phyloP scores from a whole-genome alignment of 2,797 vertebrate species.

The Acanthurus leucopareius region DNA sequence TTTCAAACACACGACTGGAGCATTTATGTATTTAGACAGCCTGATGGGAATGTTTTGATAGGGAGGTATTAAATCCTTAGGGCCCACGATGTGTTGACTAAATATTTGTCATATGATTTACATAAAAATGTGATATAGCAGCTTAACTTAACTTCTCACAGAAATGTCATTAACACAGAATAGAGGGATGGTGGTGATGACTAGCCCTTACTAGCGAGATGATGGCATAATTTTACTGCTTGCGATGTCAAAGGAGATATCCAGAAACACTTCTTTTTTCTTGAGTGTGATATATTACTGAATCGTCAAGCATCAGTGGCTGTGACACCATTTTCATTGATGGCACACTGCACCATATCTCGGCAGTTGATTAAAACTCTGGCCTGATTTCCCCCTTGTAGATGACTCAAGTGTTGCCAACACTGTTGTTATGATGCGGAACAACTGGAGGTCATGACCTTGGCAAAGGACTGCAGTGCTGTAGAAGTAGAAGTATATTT shows the following conservation, averaged over 20 bases:
- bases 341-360: slow-evolving; percentile 44
- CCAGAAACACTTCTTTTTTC: slow-evolving; percentile 21
- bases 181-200: not conserved
- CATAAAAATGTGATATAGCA: slow-evolving; percentile 48
- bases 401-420: slow-evolving; percentile 47
- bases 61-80: slow-evolving; percentile 35
- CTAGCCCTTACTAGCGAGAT: not conserved
- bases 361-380: slow-evolving; percentile 58
- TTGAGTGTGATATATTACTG: slow-evolving; percentile 29
- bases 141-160: slow-evolving; percentile 11
- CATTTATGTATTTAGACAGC: slow-evolving; percentile 52
- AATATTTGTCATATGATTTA: slow-evolving; percentile 53
- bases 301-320: slow-evolving; percentile 33
- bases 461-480: slow-evolving; percentile 54
- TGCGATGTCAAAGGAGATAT: slow-evolving; percentile 41
- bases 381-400: slow-evolving; percentile 43
- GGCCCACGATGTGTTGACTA: slow-evolving; percentile 20
- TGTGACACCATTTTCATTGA: slow-evolving; percentile 48
- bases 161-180: slow-evolving; percentile 16
- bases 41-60: slow-evolving; percentile 60
- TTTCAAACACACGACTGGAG: slow-evolving; percentile 50
- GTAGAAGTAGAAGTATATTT: not conserved
- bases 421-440: slow-evolving; percentile 57
- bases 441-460: slow-evolving; percentile 71
- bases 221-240: slow-evolving; percentile 19